Conservation (phyloP, 2,797 vertebrate species). For the Hipposideros larvatus region DNA sequence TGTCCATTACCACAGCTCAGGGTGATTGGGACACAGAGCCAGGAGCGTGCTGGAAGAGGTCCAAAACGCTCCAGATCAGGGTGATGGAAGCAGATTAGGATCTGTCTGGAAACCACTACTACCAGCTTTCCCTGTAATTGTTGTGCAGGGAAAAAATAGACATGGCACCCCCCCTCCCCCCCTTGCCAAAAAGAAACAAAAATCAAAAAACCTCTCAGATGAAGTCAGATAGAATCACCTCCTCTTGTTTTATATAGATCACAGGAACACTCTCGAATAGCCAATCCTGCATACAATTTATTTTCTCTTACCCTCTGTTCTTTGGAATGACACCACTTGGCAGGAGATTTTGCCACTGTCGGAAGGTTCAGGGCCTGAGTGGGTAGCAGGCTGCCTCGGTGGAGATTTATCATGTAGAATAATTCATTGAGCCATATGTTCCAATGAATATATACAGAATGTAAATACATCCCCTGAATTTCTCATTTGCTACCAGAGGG, state of each 20-base stretch:
- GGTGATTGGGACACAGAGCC: slow-evolving; percentile 62
- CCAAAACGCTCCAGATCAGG: slow-evolving; percentile 68
- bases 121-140: slow-evolving; percentile 1
- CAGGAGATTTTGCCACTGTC: slow-evolving; percentile 78
- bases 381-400: slow-evolving; percentile 77
- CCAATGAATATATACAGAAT: slow-evolving; percentile 77
- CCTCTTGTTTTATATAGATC: slow-evolving; percentile 1
- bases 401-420: slow-evolving; percentile 83
- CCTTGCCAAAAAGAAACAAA: background rate
- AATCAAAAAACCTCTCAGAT: background rate
- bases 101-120: slow-evolving; percentile 64
- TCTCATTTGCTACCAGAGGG: slow-evolving; percentile 81
- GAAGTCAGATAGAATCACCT: slow-evolving; percentile 6
- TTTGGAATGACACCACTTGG: slow-evolving; percentile 78
- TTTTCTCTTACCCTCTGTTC: slow-evolving; percentile 70
- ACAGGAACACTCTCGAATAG: slow-evolving; percentile 55
- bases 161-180: background rate
- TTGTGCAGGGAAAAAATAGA: slow-evolving; percentile 24
- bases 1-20: slow-evolving; percentile 71
- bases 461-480: slow-evolving; percentile 76
- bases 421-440: slow-evolving; percentile 83
- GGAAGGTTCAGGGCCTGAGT: slow-evolving; percentile 77
- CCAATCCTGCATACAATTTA: slow-evolving; percentile 13
- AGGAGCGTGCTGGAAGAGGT: slow-evolving; percentile 62
- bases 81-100: slow-evolving; percentile 68